Conservation (phyloP, 2,888 invertebrate genomes). For the Sesia bembeciformis region DNA sequence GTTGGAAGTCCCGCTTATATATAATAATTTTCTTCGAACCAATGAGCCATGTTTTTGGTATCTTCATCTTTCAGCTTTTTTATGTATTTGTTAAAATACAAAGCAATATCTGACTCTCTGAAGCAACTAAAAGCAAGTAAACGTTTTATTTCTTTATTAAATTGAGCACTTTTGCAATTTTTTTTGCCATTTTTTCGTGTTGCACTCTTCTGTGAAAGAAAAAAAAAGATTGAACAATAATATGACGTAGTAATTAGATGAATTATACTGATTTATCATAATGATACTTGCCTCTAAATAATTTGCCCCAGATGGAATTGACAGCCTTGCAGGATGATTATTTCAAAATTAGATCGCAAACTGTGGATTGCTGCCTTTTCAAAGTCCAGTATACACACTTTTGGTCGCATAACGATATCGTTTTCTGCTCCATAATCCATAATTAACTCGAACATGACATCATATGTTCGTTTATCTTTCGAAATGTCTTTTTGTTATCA, state of each 20-base stretch:
- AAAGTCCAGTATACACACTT: background rate
- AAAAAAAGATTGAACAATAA: background rate
- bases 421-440: background rate
- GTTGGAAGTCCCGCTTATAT: conserved; percentile 1
- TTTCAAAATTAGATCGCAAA: background rate
- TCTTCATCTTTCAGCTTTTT: background rate
- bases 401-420: background rate
- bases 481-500: background rate
- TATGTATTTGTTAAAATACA: background rate
- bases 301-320: background rate
- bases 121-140: conserved; percentile 3
- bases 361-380: background rate
- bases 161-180: background rate
- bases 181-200: background rate
- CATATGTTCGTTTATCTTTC: background rate
- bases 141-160: conserved; percentile 3
- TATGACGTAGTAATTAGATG: too few species aligned
- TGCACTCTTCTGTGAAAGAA: background rate
- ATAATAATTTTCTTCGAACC: conserved; percentile 5
- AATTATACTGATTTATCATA: background rate
- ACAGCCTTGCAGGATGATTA: background rate
- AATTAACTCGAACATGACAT: background rate
- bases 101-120: background rate
- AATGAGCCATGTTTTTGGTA: background rate
- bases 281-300: background rate